Base-by-base conservation (phyloP, 2,113 vertebrate species). In the Nothoprocta pentlandii region DNA sequence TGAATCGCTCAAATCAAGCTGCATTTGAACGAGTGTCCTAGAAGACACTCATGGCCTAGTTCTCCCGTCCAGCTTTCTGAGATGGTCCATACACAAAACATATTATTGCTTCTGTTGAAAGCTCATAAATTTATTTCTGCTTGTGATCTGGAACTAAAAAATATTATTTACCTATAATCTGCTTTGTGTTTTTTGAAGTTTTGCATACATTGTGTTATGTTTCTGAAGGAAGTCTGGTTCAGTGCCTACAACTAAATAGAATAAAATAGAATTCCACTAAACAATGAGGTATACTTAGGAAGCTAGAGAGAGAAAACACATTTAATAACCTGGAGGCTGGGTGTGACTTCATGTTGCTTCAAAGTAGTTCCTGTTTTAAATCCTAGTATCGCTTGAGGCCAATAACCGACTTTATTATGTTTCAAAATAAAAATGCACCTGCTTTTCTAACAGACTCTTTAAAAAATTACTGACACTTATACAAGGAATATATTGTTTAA, bases 331-430 rank as follows among this genome's bases (percentile, higher is more conserved):
- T 88, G 70, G 46, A 95, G 95, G 90, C 81, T 95, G 92, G 87
- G 79, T 85, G 84, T 90, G 96, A 91, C 91, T 93, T 91, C 71
- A 32, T 91, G 89, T 74, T 87, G 89, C 90, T 95, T 95, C 91
- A 92, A 94, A 97, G 83, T 87, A 86, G 85, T 64, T 88, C 93
- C 96, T 97, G 87, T 95, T 97, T 96, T 94, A 93, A 95, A 93
- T 96, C 75, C 78, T 89, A 84, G 85, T 95, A 93, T 90, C 70
- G 85, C 94, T 93, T 68, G 71, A 92, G 91, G 96, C 91, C 74
- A 92, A 95, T 90, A 92, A 61, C 80, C 80, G 91, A 87, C 93
- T 91, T 96, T 93, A 95, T 94, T 92, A 92, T 88, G 78, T 93
- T 93, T 94, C 90, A 89, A 94, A 96, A 96, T 94, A 97, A 95